These are phyloP conservation scores for Gopherus flavomarginatus DNA, from an alignment of 2,113 vertebrate genomes.

Conservation along the genomic window DNA sequence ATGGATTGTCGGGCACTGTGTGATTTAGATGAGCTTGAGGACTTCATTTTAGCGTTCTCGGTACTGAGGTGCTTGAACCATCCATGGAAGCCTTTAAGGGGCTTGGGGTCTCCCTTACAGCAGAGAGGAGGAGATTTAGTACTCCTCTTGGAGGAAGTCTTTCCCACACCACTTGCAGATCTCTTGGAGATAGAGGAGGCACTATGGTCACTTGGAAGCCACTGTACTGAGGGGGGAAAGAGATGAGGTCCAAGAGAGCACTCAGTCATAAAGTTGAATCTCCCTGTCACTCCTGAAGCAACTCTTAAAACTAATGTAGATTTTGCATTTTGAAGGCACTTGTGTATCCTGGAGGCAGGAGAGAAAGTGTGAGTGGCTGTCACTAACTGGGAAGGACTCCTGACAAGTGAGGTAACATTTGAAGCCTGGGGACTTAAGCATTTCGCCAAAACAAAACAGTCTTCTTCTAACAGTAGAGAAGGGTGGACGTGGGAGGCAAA, in stretches of 20 bases:
- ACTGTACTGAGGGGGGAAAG: not conserved
- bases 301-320: not conserved
- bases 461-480: not conserved
- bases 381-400: not conserved
- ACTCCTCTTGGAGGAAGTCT: not conserved
- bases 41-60: not conserved
- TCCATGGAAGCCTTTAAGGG: not conserved
- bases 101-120: not conserved
- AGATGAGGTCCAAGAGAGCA: not conserved
- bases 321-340: not conserved
- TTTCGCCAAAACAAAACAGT: not conserved
- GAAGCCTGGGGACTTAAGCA: not conserved
- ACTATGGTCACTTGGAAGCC: not conserved
- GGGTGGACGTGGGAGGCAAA: no score
- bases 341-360: not conserved
- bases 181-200: not conserved
- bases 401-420: not conserved
- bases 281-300: not conserved
- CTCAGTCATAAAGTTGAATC: no score
- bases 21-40: not conserved
- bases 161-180: not conserved
- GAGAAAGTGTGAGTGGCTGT: not conserved
- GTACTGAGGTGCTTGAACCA: not conserved
- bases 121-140: not conserved
- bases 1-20: no score